phyloP scores from a whole-genome alignment of 2,113 vertebrate species.

The Mohoua ochrocephala region DNA sequence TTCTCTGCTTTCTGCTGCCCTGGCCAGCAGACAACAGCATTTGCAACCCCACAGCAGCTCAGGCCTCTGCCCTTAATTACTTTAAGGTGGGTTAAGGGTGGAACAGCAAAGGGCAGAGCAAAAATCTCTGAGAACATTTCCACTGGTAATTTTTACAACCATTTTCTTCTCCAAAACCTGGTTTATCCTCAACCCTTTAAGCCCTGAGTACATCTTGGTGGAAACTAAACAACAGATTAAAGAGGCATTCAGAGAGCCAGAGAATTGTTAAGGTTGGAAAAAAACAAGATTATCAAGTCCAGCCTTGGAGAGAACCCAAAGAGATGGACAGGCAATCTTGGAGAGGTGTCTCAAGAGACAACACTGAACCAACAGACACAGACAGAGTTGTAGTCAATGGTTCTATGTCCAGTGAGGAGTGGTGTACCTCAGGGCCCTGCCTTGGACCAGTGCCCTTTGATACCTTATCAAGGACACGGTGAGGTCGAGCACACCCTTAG shows the following conservation, averaged over 20 bases:
- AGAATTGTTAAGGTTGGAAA: not conserved
- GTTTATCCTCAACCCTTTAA: not conserved
- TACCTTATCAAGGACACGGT: not conserved
- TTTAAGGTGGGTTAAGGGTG: not conserved
- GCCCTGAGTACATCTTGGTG: too few relatives aligned
- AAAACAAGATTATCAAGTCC: not conserved
- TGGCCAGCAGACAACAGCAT: not conserved
- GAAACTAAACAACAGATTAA: not conserved
- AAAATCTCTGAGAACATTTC: not conserved
- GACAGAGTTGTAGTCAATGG: not conserved
- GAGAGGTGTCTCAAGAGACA: not conserved
- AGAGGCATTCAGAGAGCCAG: not conserved
- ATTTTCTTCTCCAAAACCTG: not conserved
- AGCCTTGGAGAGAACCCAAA: not conserved
- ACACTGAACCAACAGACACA: not conserved
- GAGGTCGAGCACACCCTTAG: not conserved
- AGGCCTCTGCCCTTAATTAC: not conserved
- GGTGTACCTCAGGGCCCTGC: not conserved
- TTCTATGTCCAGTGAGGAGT: not conserved
- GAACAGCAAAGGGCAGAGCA: not conserved
- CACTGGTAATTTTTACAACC: not conserved
- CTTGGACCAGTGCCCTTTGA: not conserved
- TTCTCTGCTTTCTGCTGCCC: not conserved
- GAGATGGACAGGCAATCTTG: not conserved
- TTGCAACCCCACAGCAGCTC: not conserved